These are phyloP conservation scores for Bubo bubo DNA, from an alignment of 2,113 vertebrate genomes.

Conservation along the genomic window DNA sequence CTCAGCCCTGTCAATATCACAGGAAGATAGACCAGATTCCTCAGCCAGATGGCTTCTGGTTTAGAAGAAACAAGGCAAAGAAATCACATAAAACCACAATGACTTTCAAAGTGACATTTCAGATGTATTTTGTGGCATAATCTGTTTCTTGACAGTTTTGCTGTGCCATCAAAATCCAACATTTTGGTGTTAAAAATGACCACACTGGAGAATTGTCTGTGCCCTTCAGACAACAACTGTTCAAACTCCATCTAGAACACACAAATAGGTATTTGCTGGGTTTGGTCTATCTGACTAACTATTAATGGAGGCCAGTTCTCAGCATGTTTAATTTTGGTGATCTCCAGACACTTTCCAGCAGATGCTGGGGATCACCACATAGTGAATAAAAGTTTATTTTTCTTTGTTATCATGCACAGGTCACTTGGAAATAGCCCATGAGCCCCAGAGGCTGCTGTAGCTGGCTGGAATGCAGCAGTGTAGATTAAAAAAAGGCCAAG, in stretches of 20 bases:
- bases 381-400: neutral
- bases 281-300: neutral
- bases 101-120: neutral
- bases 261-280: neutral
- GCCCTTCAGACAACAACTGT: neutral
- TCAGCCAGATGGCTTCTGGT: neutral
- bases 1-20: neutral
- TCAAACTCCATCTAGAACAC: neutral
- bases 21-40: neutral
- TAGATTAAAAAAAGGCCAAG: neutral
- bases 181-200: neutral
- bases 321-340: neutral
- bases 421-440: neutral
- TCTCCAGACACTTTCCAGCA: neutral
- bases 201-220: neutral
- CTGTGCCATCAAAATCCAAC: neutral
- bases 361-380: neutral
- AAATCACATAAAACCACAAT: rapidly evolving
- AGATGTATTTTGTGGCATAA: rapidly evolving
- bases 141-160: neutral
- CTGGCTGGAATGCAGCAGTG: neutral
- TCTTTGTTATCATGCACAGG: neutral
- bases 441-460: neutral
- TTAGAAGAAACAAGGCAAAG: neutral
- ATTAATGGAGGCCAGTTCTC: neutral